Base-by-base conservation (phyloP, 2,113 vertebrate genomes). In the Mustelus asterias region DNA sequence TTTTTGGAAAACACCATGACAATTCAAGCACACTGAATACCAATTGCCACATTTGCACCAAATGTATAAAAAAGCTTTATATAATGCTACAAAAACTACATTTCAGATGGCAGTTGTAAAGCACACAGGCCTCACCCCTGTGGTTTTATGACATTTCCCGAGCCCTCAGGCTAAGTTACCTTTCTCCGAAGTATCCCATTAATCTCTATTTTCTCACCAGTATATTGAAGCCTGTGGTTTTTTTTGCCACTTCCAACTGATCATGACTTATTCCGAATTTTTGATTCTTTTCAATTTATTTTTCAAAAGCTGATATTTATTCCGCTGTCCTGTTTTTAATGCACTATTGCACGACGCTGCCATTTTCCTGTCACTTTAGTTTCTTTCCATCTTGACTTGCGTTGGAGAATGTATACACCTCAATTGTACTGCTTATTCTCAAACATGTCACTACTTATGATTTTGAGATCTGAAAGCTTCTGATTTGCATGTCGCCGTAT, bases 131-230 rank as follows among this genome's bases (percentile, higher is more conserved):
- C 63, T 93, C 63, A 93, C n/a, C 60, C 60, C 89, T 93, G 60
- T 93, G 58, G 89, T 65, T 93, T 58, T 93, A 93, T 93, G 60
- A 93, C 60, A 67, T 93, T 93, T 93, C 37, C 89, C 41, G 89
- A 93, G n/a, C 89, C 89, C n/a, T 65, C 37, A 65, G 60, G 37
- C 60, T 67, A 93, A 22, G 89, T 93, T 65, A 93, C 18, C 60
- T 93, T 18, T 93, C 14, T 93, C 37, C 60, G 9, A 92, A 33
- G 58, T 37, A 14, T 92, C 33, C 60, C 89, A 92, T 92, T 92
- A 90, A n/a, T 90, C 58, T 90, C 88, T 90, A 90, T 92, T 92
- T 92, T 58, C 88, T 92, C 13, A n/a, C 3, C 88, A n/a, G 88
- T 63, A n/a, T 92, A n/a, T 33, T 65, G 89, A 93, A 93, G 60